Base-by-base conservation (phyloP, 2,888 invertebrate species). In the Nezara viridula region DNA sequence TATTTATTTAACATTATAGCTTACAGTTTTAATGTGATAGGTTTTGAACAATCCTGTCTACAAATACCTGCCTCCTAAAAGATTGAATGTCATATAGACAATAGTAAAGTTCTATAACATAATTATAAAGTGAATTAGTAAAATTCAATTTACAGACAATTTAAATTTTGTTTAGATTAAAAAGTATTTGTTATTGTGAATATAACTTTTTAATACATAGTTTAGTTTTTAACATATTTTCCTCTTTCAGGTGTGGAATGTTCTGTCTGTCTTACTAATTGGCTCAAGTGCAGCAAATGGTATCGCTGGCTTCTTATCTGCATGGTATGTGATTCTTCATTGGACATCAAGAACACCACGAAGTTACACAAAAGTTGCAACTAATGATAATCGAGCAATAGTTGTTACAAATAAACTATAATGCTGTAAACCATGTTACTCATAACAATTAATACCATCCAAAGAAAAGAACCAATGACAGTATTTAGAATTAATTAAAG, bases 261-360 rank as follows among this genome's bases (percentile, higher is more conserved):
- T 93, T 50, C 92, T 94, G 86, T 92, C 92, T 66, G 91, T 93
- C 52, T 91, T 93, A 49, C 91, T 94, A 85, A 92, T 93, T 88
- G 92, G 92, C 55, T 93, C 93, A 0, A 92, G 93, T 90, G 92
- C 92, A 14, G 91, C 92, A n/a, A 94, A 93, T 91, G 91, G 92
- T 44, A 91, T 93, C 40, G 93, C 92, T 9, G 92, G 93, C 14
- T 89, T 93, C 40, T 91, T 93, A 21, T 92, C 93, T 85, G 90
- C 92, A 16, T 92, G 93, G 92, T 94, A 94, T 91, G 92, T 94
- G 89, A 93, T 93, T 90, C 91, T 94, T 85, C 93, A 94, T 91
- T 94, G 94, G 93, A 92, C 92, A 52, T 93, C 93, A 90, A 92
- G 93, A 47, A 93, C 93, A 90, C 91, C 92, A 86, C 92, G 93